phyloP scores from a whole-genome alignment of 2,797 vertebrate species.

The Eptatretus atami region DNA sequence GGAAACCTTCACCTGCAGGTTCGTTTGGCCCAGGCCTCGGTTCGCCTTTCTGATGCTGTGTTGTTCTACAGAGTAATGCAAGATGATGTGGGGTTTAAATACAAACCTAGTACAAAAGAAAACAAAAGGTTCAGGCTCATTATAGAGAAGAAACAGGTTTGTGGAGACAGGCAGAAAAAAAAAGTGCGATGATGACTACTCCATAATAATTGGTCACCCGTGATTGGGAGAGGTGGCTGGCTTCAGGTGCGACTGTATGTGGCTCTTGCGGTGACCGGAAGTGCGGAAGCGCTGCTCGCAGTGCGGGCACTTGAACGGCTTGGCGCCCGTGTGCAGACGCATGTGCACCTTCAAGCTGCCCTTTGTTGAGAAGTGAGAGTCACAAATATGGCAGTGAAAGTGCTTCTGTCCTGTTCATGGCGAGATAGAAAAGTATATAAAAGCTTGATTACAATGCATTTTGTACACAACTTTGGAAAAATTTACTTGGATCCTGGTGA shows the following conservation, averaged over 20 bases:
- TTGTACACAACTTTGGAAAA: not conserved
- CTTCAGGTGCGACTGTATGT: constrained; percentile 72
- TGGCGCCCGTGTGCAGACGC: constrained; percentile 84
- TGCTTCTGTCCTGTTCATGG: constrained; percentile 54
- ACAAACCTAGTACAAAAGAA: too few species aligned
- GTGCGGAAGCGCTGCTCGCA: constrained; percentile 86
- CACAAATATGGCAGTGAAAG: constrained; percentile 85
- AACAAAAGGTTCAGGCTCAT: too few species aligned
- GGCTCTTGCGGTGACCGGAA: constrained; percentile 79
- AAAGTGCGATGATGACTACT: too few species aligned
- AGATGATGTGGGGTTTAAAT: too few species aligned
- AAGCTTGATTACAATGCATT: not conserved
- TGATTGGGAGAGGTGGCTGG: constrained; percentile 9
- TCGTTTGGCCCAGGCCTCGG: too few species aligned
- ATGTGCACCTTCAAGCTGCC: constrained; percentile 95
- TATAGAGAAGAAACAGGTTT: too few species aligned
- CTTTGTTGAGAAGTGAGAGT: constrained; percentile 89
- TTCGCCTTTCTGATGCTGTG: too few species aligned
- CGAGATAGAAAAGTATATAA: constrained; percentile 6
- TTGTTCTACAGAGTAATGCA: too few species aligned
- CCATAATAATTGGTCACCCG: too few species aligned
- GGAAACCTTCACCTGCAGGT: too few species aligned
- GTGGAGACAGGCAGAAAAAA: too few species aligned
- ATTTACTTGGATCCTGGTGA: not conserved
- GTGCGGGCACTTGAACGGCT: constrained; percentile 86